Conservation (phyloP, 2,113 vertebrate genomes). For the Gorsachius goisagi region DNA sequence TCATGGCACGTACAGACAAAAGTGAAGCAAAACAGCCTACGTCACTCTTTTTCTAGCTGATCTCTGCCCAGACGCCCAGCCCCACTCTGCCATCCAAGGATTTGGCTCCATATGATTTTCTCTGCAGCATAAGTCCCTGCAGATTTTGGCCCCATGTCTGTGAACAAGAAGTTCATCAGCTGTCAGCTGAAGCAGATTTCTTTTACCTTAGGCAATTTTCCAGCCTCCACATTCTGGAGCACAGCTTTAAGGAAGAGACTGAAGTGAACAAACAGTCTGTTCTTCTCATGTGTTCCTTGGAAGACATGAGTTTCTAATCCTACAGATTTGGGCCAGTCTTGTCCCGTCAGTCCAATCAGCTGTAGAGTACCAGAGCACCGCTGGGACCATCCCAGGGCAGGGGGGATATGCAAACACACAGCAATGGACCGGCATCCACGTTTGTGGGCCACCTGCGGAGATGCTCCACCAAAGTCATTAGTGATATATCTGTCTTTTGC, state of each 20-base stretch:
- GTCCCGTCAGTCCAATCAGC: not conserved
- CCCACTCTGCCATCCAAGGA: not conserved
- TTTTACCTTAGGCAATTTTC: conserved; percentile 36
- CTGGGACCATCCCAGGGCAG: not conserved
- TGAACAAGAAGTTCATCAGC: conserved; percentile 38
- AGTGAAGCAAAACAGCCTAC: not conserved
- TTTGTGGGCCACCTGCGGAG: not conserved
- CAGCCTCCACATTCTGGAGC: conserved; percentile 43
- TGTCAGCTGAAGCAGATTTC: not conserved
- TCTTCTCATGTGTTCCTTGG: conserved; percentile 1
- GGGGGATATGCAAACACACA: not conserved
- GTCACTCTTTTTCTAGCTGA: not conserved
- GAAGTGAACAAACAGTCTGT: conserved; percentile 16
- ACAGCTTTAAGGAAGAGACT: conserved; percentile 9
- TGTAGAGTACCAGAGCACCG: not conserved
- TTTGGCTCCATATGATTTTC: not conserved
- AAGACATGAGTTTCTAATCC: not conserved
- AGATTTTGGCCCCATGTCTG: not conserved
- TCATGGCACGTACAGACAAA: not conserved
- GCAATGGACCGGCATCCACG: fast-evolving
- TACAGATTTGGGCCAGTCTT: not conserved
- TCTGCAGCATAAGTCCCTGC: not conserved
- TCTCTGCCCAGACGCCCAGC: not conserved
- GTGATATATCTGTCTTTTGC: not conserved
- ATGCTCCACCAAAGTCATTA: not conserved